A percentile compares a stretch with the other conserved stretches of the same genome.
These are phyloP conservation scores for Temnopleurus reevesii DNA, from an alignment of 53 echinoderm and acorn worm genomes.

Conservation along the genomic window DNA sequence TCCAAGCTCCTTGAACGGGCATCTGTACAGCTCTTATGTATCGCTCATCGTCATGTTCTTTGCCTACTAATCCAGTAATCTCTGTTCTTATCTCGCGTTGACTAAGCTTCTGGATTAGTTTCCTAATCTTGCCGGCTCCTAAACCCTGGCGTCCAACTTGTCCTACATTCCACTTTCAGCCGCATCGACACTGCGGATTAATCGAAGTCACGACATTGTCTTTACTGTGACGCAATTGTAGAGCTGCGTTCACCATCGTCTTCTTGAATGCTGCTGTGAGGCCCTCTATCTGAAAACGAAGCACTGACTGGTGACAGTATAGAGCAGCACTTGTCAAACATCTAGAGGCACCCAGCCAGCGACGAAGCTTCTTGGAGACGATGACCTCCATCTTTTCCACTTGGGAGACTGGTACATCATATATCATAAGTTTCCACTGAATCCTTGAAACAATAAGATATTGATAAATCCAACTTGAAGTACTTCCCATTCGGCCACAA, in stretches of 20 bases:
- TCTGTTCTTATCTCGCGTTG: neutral
- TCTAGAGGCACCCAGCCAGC: neutral
- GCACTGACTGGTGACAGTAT: neutral
- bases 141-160: neutral
- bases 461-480: neutral
- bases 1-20: neutral
- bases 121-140: neutral
- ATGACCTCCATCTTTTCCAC: neutral
- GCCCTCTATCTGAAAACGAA: neutral
- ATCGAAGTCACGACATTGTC: neutral
- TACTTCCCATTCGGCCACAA: no score
- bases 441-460: neutral
- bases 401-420: neutral
- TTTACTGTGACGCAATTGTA: neutral
- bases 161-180: no score
- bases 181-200: neutral
- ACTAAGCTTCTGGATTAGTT: neutral
- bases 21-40: neutral
- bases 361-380: neutral
- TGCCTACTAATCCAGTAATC: neutral
- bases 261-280: neutral
- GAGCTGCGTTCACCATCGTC: neutral
- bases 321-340: neutral
- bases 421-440: neutral
- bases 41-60: neutral